Conservation (phyloP, 2,888 invertebrate species). For the Orthosia incerta region DNA sequence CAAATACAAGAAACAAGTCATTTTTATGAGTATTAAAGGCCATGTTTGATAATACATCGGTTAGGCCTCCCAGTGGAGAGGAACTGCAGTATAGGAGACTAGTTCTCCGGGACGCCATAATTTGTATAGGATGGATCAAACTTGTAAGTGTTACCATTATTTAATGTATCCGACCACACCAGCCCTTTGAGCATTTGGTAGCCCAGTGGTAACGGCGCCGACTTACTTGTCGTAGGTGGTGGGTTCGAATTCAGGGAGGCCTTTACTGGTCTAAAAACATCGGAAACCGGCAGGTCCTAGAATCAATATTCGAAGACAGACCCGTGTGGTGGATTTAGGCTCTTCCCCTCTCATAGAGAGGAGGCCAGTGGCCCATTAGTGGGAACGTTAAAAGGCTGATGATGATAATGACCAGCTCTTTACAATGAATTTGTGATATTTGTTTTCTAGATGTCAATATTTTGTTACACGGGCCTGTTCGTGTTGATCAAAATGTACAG, state of each 20-base stretch:
- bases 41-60: constrained; percentile 63
- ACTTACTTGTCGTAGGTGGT: too few relatives aligned
- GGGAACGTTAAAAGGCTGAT: too few relatives aligned
- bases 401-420: too few relatives aligned
- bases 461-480: constrained; percentile 70
- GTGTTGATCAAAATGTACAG: constrained; percentile 67
- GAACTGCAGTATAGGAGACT: constrained; percentile 65
- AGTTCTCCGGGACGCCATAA: constrained; percentile 74
- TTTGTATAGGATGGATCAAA: constrained; percentile 80
- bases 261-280: too few relatives aligned
- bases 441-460: constrained; percentile 73
- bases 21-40: constrained; percentile 11
- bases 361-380: too few relatives aligned
- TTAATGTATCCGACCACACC: background rate
- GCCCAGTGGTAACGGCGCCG: too few relatives aligned
- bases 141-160: constrained; percentile 70
- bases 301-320: too few relatives aligned
- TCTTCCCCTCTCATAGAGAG: too few relatives aligned
- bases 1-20: background rate
- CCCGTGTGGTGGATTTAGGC: too few relatives aligned
- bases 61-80: constrained; percentile 61
- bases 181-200: too few relatives aligned
- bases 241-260: too few relatives aligned
- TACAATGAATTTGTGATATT: background rate
- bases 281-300: too few relatives aligned